Conservation (phyloP, 2,888 invertebrate genomes). For the Odontomyia ornata region DNA sequence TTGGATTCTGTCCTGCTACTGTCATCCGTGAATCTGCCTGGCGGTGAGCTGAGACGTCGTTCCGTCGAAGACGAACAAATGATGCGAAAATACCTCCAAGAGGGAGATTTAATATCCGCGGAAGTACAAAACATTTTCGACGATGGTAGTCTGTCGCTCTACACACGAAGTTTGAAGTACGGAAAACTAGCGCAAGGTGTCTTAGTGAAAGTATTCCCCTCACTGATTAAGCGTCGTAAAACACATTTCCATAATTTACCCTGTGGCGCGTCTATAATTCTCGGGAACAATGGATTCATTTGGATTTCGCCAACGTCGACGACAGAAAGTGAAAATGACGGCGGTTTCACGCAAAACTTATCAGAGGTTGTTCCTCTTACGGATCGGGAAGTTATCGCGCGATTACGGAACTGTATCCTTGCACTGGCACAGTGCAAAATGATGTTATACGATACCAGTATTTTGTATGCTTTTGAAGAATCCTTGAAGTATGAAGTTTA, state of each 20-base stretch:
- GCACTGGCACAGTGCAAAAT: conserved; percentile 87
- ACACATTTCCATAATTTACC: conserved; percentile 95
- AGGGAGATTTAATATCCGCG: conserved; percentile 96
- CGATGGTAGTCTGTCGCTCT: conserved; percentile 91
- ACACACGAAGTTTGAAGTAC: conserved; percentile 96
- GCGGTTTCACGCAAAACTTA: conserved; percentile 81
- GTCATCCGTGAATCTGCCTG: conserved; percentile 96
- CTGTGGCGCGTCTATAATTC: conserved; percentile 89
- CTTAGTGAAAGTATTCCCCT: conserved; percentile 89
- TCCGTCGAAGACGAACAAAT: conserved; percentile 97
- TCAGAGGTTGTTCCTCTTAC: conserved; percentile 73
- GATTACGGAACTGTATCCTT: conserved; percentile 89
- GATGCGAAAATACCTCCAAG: conserved; percentile 94
- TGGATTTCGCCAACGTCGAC: conserved; percentile 84
- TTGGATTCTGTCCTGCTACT: conserved; percentile 86
- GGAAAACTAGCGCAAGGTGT: conserved; percentile 94
- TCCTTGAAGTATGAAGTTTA: conserved; percentile 82
- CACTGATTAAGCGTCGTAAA: conserved; percentile 90
- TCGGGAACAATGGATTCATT: conserved; percentile 96
- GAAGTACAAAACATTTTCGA: conserved; percentile 94
- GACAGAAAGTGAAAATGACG: conserved; percentile 70
- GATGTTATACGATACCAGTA: conserved; percentile 91
- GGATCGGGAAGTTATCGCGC: conserved; percentile 86
- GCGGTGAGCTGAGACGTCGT: conserved; percentile 91
- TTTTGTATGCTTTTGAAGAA: conserved; percentile 89